phyloP scores from a whole-genome alignment of 2,797 vertebrate species.

The Propithecus perrieri region DNA sequence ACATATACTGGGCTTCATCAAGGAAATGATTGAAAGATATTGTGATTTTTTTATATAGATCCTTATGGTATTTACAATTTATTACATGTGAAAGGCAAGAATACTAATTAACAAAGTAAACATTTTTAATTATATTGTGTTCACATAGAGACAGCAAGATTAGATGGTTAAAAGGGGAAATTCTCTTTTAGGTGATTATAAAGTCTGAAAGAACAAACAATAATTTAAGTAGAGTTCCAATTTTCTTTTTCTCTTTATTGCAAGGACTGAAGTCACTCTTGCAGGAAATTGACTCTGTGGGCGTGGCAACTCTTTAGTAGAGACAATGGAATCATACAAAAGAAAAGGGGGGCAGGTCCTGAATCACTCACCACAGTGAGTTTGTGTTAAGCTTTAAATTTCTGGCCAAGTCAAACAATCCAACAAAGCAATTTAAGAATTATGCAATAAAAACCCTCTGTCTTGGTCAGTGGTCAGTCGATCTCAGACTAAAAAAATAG shows the following conservation, averaged over 20 bases:
- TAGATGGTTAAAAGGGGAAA: constrained; percentile 49
- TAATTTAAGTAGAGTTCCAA: constrained; percentile 48
- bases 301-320: constrained; percentile 58
- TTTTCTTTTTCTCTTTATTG: constrained; percentile 69
- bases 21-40: constrained; percentile 5
- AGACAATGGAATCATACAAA: constrained; percentile 60
- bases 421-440: constrained; percentile 21
- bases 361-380: constrained; percentile 57
- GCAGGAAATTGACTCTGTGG: constrained; percentile 60
- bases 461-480: constrained; percentile 27
- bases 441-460: constrained; percentile 48
- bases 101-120: constrained; percentile 59
- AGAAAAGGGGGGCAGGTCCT: neutral
- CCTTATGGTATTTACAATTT: neutral
- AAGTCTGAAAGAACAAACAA: constrained; percentile 54
- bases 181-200: constrained; percentile 55
- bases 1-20: neutral
- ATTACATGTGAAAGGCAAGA: constrained; percentile 45
- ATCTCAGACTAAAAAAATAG: neutral
- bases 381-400: constrained; percentile 32
- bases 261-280: constrained; percentile 60
- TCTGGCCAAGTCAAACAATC: constrained; percentile 60
- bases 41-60: neutral
- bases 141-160: constrained; percentile 29
- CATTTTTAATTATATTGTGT: constrained; percentile 48